Conservation (phyloP, 2,113 vertebrate species). For the Istiophorus platypterus region DNA sequence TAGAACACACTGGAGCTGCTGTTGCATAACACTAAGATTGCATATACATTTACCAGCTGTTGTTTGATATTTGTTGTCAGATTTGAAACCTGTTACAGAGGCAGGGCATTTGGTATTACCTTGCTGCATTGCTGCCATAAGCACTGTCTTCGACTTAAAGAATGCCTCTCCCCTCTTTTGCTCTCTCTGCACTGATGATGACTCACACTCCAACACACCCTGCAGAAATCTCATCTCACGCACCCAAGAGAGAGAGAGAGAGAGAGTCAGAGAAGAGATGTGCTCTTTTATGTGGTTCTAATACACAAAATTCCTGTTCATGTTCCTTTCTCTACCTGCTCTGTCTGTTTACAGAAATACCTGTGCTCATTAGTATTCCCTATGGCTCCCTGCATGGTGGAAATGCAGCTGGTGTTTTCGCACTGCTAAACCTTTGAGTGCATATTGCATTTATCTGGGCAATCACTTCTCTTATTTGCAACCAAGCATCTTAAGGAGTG, state of each 20-base stretch:
- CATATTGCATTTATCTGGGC: conserved; percentile 45
- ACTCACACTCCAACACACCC: conserved; percentile 83
- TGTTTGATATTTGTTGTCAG: conserved; percentile 34
- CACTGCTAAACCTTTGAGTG: conserved; percentile 25
- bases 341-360: conserved; percentile 58
- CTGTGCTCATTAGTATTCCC: conserved; percentile 65
- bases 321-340: conserved; percentile 61
- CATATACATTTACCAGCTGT: conserved; percentile 7
- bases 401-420: conserved; percentile 50
- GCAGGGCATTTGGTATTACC: conserved; percentile 46
- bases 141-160: conserved; percentile 72
- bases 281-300: conserved; percentile 45
- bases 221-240: conserved; percentile 79
- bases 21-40: conserved; percentile 50
- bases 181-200: conserved; percentile 80
- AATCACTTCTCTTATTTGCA: conserved; percentile 34
- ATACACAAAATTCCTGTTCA: conserved; percentile 59
- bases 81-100: conserved; percentile 37
- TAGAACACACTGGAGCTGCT: conserved; percentile 8
- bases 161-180: conserved; percentile 68
- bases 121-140: conserved; percentile 76
- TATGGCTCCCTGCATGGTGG: conserved; percentile 35
- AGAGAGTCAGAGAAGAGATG: conserved; percentile 27
- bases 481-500: neutral
- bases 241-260: conserved; percentile 56